Evolutionary conservation across 2,888 invertebrate species (phyloP).

Genomic region (Ennomos fuscantarius): DNA sequence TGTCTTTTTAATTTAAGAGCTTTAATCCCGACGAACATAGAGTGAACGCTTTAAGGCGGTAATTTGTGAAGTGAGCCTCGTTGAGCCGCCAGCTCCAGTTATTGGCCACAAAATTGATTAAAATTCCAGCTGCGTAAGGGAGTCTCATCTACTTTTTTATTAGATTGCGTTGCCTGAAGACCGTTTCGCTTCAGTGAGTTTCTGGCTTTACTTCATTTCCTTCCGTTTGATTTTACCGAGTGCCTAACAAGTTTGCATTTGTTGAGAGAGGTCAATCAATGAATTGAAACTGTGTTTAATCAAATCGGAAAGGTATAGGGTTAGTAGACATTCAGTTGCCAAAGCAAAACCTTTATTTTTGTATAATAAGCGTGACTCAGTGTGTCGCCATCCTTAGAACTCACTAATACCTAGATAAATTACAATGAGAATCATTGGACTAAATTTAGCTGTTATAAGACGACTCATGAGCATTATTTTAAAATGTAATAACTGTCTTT

Average conservation of each 20-base stretch:
- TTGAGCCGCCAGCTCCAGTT: slow-evolving; percentile 59
- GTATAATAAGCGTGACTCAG: not conserved
- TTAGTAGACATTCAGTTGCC: no score
- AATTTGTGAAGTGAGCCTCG: slow-evolving; percentile 69
- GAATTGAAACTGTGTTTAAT: slow-evolving; percentile 16
- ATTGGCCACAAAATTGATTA: slow-evolving; percentile 81
- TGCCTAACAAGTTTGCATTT: slow-evolving; percentile 39
- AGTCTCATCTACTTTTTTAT: slow-evolving; percentile 71
- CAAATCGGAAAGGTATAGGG: no score
- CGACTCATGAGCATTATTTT: no score
- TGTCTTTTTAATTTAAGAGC: slow-evolving; percentile 57
- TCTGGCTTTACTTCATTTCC: slow-evolving; percentile 49
- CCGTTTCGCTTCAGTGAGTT: slow-evolving; percentile 55
- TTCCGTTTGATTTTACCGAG: slow-evolving; percentile 49
- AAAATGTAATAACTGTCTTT: no score
- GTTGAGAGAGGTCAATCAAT: slow-evolving; percentile 16
- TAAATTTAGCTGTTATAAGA: no score
- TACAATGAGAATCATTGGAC: no score
- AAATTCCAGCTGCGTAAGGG: slow-evolving; percentile 75
- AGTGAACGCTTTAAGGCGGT: slow-evolving; percentile 66
- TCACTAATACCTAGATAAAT: slow-evolving; percentile 17
- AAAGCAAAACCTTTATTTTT: no score
- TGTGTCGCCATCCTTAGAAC: slow-evolving; percentile 24
- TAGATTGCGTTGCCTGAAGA: slow-evolving; percentile 63
- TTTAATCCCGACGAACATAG: slow-evolving; percentile 63